Evolutionary conservation across 2,888 invertebrate species (phyloP), one percentile per base, ranked within the genome.

Genomic region (Ditula angustiorana): DNA sequence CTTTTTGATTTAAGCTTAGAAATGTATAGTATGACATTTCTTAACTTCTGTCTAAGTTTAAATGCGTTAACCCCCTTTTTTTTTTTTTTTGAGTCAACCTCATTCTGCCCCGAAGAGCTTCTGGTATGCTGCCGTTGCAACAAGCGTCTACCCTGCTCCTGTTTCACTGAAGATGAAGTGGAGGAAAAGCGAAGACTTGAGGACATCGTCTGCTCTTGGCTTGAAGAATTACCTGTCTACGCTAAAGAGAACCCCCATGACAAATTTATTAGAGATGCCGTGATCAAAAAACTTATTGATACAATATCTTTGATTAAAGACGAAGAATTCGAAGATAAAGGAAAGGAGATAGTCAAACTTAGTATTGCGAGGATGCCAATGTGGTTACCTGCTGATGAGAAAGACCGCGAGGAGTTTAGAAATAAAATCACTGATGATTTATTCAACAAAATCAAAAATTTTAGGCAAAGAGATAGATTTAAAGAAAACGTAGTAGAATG

Each of bases 331-430:
- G 60, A 72, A 16, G 65, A 71, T 2, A 74, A 68, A 59, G 75
- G 69, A 2, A 73, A 58, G 52, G 68, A 70, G 5, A 72, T 71
- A 50, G 75, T 83, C 2, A 58, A 61, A 24, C 66, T 63, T 28
- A 79, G 72, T 21, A 41, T 86, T 2, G 66, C 74, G 11, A 67
- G 65, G 21, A 69, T 83, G 35, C 81, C 83, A 0, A 78, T 86
- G 67, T 85, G 86, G 85, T 68, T 67, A 24, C 81, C 82, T 5
- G 72, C 61, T 3, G 61, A 63, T 21, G 71, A 76, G 56, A 19
- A 63, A 4, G 75, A 80, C 1, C 68, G 72, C 47, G 66, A 74
- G 2, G 37, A 16, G 2, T 76, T 83, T 37, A 80, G 74, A 65
- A 68, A 74, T 2, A 68, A 71, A 53, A 64, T 84, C 4, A 58